Base-by-base conservation (phyloP, 2,797 vertebrate species). In the Clamator glandarius region DNA sequence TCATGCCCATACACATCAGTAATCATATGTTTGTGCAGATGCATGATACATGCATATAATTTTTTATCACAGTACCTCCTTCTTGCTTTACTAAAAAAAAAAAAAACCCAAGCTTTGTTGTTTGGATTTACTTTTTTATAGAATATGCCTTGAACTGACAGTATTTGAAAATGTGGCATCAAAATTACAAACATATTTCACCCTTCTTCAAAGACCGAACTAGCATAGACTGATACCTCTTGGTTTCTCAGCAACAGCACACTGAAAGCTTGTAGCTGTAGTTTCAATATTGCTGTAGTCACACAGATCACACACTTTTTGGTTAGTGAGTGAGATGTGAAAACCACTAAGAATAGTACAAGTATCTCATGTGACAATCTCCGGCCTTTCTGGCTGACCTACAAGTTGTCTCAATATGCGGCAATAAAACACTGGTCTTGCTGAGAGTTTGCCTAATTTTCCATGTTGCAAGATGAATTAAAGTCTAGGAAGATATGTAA, bases 311-410 rank as follows among this genome's bases (percentile, higher is more conserved):
- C 25, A 36, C 8, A 13, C 7, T 10, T 25, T 7, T 23, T 68
- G 13, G 3, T 51, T 55, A 35, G 24, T 44, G 17, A 69, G 5
- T 24, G 6, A 80, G 19, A 44, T 44, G 7, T 48, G 39, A 74
- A 80, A 86, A 63, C 5, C 1, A 18, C 28, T 28, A 23, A 39
- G 17, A 28, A 80, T 66, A 16, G 5, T 33, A 4, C 10, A 17
- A 0, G 0, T 66, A 5, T 18, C 6, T 70, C 26, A 11, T 39
- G 12, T 42, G 1, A 0, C 25, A n/a, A 25, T 64, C 11, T 41
- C 9, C 67, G 84, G 11, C 44, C 4, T 44, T 72, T 51, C 58
- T 41, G 58, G 12, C 7, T 63, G 29, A 17, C 31, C 6, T 67
- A 10, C 19, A 39, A 1, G 2, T 5, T 12, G 6, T 29, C 72